Evolutionary conservation across 2,888 invertebrate genomes (phyloP).

Genomic region (Tiliacea aurago): DNA sequence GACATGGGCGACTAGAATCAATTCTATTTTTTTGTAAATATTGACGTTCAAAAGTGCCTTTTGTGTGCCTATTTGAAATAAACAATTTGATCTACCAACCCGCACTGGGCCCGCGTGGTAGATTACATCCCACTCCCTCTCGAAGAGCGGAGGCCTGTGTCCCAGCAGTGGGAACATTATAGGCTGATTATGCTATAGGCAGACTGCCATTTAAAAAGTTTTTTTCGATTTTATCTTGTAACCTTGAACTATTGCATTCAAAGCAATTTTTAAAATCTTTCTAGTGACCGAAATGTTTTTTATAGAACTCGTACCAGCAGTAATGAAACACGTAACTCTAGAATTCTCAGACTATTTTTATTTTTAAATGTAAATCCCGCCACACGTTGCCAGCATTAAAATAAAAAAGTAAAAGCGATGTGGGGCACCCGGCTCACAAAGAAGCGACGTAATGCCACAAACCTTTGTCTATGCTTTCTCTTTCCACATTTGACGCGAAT

Average conservation of each 20-base stretch:
- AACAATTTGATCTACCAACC: no score
- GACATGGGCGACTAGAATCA: no score
- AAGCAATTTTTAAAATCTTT: neutral
- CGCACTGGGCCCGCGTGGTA: no score
- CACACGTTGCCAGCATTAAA: slow-evolving; percentile 28
- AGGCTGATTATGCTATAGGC: no score
- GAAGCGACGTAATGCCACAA: slow-evolving; percentile 37
- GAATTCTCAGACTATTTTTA: slow-evolving; percentile 23
- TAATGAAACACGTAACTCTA: slow-evolving; percentile 30
- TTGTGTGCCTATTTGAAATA: no score
- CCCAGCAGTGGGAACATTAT: no score
- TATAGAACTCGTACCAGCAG: neutral
- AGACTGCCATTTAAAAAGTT: neutral
- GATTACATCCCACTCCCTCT: no score
- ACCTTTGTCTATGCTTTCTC: slow-evolving; percentile 30
- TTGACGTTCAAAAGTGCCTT: no score
- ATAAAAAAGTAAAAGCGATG: slow-evolving; percentile 34
- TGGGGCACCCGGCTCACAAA: slow-evolving; percentile 16
- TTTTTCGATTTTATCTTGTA: no score
- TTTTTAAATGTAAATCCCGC: slow-evolving; percentile 22
- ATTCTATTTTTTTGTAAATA: no score
- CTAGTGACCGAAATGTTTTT: slow-evolving; percentile 15
- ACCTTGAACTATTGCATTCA: slow-evolving; percentile 21
- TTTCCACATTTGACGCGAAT: slow-evolving; percentile 15
- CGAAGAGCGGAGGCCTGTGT: no score